A percentile compares a stretch with the other conserved stretches of the same genome.
These are phyloP conservation scores for Adoxophyes honmai DNA, from an alignment of 1,140 invertebrate genomes.

Conservation along the genomic window DNA sequence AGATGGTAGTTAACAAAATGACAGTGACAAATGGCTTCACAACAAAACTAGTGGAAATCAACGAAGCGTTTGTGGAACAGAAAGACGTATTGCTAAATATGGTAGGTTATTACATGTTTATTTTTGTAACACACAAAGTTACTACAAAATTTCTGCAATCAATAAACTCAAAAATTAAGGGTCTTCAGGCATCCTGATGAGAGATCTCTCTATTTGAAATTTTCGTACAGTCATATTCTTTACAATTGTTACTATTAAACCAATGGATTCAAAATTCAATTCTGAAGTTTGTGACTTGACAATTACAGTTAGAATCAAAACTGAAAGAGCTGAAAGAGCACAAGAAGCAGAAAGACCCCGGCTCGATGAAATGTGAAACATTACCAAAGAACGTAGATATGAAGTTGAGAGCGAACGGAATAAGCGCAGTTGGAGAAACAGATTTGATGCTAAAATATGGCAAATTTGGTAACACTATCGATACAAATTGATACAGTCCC, in stretches of 20 bases:
- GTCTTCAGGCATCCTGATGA: too few relatives aligned
- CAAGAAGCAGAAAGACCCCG: constrained; percentile 41
- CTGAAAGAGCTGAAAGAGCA: constrained; percentile 57
- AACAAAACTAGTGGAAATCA: constrained; percentile 34
- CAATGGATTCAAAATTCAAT: not conserved
- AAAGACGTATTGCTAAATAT: constrained; percentile 55
- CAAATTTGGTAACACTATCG: constrained; percentile 34
- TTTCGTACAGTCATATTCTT: too few relatives aligned
- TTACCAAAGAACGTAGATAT: constrained; percentile 40
- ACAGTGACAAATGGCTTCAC: constrained; percentile 30
- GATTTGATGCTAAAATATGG: constrained; percentile 46
- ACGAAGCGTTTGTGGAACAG: constrained; percentile 54
- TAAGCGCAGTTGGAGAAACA: constrained; percentile 47
- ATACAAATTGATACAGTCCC: too few relatives aligned
- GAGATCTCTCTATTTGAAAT: too few relatives aligned
- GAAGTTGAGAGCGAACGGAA: constrained; percentile 44
- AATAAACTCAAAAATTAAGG: too few relatives aligned
- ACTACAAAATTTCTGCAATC: too few relatives aligned
- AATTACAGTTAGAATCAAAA: constrained; percentile 54
- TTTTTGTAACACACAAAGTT: too few relatives aligned
- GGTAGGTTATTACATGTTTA: constrained; percentile 30
- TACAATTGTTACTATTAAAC: not conserved
- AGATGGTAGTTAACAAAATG: constrained; percentile 7
- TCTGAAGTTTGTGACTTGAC: not conserved
- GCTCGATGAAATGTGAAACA: constrained; percentile 30